phyloP scores from a whole-genome alignment of 1,140 invertebrate species.

The Drosophila biarmipes region DNA sequence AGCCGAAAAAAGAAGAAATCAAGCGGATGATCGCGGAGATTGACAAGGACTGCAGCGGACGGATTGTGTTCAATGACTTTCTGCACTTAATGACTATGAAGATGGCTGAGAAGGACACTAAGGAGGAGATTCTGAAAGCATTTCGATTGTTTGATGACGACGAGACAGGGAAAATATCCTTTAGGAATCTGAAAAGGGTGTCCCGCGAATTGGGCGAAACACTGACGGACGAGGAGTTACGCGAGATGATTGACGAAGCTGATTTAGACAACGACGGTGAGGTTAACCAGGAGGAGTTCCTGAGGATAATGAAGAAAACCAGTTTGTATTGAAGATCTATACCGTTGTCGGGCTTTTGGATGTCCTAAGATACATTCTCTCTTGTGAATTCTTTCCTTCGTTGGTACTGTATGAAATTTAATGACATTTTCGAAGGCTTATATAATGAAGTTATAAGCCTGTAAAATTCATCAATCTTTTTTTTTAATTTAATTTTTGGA shows the following conservation, averaged over 20 bases:
- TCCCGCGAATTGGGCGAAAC: constrained; percentile 97
- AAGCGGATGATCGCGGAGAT: constrained; percentile 96
- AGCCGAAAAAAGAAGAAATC: constrained; percentile 98
- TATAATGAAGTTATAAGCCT: too few species aligned
- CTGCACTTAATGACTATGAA: constrained; percentile 96
- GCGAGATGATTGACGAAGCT: constrained; percentile 99
- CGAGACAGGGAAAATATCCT: constrained; percentile 97
- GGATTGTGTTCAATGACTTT: constrained; percentile 96
- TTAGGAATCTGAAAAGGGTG: constrained; percentile 98
- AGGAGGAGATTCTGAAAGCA: constrained; percentile 98
- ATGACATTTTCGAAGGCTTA: too few species aligned
- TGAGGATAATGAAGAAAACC: constrained; percentile 99
- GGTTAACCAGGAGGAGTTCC: constrained; percentile 97
- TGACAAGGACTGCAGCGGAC: constrained; percentile 94
- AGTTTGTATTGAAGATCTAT: constrained; percentile 93
- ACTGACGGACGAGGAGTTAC: constrained; percentile 96
- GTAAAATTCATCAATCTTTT: too few species aligned
- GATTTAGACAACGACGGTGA: constrained; percentile 98
- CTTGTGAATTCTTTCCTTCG: too few species aligned
- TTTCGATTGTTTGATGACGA: constrained; percentile 98
- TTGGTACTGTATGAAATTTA: too few species aligned
- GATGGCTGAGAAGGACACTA: constrained; percentile 97
- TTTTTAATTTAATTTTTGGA: too few species aligned
- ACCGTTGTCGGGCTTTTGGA: too few species aligned
- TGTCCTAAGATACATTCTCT: too few species aligned